phyloP scores from a whole-genome alignment of 2,888 invertebrate species.

The Amblyteles armatorius region DNA sequence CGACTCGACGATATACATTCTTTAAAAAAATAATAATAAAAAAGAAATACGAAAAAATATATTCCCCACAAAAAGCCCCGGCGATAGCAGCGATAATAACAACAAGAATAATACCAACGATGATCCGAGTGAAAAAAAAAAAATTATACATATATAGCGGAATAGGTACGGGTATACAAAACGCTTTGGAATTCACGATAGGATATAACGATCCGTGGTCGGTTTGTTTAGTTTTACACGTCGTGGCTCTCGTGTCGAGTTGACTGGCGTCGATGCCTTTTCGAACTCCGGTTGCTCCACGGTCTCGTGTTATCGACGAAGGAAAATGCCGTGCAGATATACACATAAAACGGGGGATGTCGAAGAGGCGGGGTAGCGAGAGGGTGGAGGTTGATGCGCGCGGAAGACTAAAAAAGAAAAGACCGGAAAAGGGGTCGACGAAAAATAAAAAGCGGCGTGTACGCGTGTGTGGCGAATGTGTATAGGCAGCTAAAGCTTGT shows the following conservation, averaged over 20 bases:
- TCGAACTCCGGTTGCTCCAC: conserved; percentile 47
- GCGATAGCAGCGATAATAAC: conserved; percentile 62
- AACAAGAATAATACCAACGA: conserved; percentile 46
- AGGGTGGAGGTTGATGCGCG: conserved; percentile 40
- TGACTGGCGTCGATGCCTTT: conserved; percentile 71
- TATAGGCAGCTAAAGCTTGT: conserved; percentile 52
- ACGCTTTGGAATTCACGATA: conserved; percentile 57
- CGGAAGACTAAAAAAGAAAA: conserved; percentile 29
- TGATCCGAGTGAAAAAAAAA: conserved; percentile 47
- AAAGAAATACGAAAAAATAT: conserved; percentile 37
- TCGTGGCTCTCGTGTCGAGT: conserved; percentile 53
- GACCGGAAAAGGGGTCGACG: conserved; percentile 64
- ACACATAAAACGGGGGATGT: conserved; percentile 25
- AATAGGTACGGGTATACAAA: conserved; percentile 40
- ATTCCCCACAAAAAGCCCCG: conserved; percentile 47
- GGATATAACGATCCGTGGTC: conserved; percentile 50
- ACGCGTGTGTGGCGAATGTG: conserved; percentile 32
- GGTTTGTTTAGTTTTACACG: conserved; percentile 32
- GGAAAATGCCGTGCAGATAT: conserved; percentile 37
- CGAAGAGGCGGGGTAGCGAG: conserved; percentile 5
- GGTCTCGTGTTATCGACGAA: conserved; percentile 61
- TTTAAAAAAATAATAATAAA: conserved; percentile 25
- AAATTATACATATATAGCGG: conserved; percentile 10
- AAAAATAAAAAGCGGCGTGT: conserved; percentile 62
- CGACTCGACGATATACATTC: conserved; percentile 45